These are phyloP conservation scores for Seladonia tumulorum DNA, from an alignment of 2,888 invertebrate genomes.

Conservation along the genomic window DNA sequence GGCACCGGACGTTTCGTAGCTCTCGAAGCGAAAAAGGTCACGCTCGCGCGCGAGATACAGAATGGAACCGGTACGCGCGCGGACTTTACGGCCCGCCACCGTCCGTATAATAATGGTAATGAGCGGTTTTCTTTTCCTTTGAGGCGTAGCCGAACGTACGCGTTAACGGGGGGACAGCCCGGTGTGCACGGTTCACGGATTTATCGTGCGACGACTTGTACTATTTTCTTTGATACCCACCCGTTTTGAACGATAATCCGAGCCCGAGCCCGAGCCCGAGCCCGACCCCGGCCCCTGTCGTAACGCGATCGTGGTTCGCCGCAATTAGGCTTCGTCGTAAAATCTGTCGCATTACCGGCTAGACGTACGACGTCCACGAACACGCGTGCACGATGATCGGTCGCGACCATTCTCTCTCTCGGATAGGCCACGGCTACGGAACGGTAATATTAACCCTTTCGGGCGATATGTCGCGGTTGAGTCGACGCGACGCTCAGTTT, in stretches of 20 bases:
- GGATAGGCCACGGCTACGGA: not conserved
- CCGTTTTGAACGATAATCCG: not conserved
- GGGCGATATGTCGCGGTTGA: not conserved
- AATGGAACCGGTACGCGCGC: not conserved
- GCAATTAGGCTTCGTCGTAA: slow-evolving; percentile 6
- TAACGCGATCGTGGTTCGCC: not conserved
- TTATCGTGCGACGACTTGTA: not conserved
- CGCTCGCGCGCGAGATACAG: slow-evolving; percentile 2
- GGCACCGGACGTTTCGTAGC: slow-evolving; percentile 36
- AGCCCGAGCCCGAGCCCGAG: not conserved
- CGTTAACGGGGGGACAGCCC: not conserved
- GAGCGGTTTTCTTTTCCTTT: slow-evolving; percentile 38
- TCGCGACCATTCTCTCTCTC: not conserved
- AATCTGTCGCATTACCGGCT: not conserved
- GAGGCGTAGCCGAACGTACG: not conserved
- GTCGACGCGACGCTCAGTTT: not conserved
- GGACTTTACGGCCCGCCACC: slow-evolving; percentile 46
- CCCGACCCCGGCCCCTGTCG: not conserved
- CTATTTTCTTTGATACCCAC: slow-evolving; percentile 2
- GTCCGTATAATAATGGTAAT: slow-evolving; percentile 52
- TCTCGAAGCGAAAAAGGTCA: slow-evolving; percentile 43
- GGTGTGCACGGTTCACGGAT: not conserved
- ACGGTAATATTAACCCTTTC: not conserved
- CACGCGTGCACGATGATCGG: not conserved
- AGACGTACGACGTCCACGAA: not conserved